These are phyloP conservation scores for Cheiracanthium punctorium DNA, from an alignment of 2,888 invertebrate genomes.

Conservation along the genomic window DNA sequence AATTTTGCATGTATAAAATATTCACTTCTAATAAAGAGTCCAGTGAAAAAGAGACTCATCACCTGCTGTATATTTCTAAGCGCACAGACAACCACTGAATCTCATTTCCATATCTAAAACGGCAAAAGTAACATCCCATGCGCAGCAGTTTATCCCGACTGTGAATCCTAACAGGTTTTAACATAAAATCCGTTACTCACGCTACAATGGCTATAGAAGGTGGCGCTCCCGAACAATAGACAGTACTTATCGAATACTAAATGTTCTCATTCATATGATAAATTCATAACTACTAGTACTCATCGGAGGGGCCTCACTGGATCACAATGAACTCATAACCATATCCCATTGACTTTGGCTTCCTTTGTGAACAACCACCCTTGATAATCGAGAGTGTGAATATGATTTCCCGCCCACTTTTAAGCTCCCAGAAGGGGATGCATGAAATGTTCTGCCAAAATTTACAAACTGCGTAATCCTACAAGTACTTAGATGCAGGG, in stretches of 20 bases:
- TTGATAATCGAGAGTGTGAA: constrained; percentile 10
- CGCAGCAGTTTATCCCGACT: not conserved
- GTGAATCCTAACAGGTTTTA: constrained; percentile 34
- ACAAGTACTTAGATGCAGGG: too few species aligned
- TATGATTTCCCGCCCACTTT: constrained; percentile 33
- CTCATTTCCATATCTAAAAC: not conserved
- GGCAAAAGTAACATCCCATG: constrained; percentile 4
- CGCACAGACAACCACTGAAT: not conserved
- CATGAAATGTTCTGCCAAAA: not conserved
- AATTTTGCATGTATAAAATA: not conserved
- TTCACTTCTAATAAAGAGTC: not conserved
- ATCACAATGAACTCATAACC: constrained; percentile 54
- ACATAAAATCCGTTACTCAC: constrained; percentile 24
- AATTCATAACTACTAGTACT: not conserved
- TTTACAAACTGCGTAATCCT: too few species aligned
- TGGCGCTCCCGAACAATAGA: constrained; percentile 13
- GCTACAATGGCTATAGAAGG: constrained; percentile 8
- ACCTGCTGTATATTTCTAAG: not conserved
- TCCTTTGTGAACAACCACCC: constrained; percentile 35
- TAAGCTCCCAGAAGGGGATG: not conserved
- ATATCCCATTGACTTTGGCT: constrained; percentile 63
- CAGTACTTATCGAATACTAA: not conserved
- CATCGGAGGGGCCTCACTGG: not conserved
- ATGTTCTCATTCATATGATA: constrained; percentile 51
- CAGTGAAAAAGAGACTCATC: not conserved